Conservation (phyloP, 2,113 vertebrate species). For the Platichthys flesus region DNA sequence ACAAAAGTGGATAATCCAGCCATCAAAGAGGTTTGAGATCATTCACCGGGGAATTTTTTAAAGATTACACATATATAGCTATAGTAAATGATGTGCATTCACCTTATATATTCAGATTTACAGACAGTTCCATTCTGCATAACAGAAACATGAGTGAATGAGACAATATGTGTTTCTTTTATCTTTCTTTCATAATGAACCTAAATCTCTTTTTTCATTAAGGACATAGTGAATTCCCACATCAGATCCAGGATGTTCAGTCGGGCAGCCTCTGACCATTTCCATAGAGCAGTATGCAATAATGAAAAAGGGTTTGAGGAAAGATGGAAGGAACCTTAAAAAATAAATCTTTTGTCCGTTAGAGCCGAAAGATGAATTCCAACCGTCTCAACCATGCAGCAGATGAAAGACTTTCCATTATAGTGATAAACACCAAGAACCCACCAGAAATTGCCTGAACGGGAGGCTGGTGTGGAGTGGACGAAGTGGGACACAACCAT, state of each 20-base stretch:
- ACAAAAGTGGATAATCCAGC: slow-evolving; percentile 17
- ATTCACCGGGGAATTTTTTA: slow-evolving; percentile 12
- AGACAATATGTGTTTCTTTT: not conserved
- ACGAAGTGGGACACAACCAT: not conserved
- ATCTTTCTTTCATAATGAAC: not conserved
- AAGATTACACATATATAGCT: not conserved
- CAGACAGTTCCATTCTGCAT: not conserved
- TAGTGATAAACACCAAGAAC: slow-evolving; percentile 54
- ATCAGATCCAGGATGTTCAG: slow-evolving; percentile 17
- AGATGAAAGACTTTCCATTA: slow-evolving; percentile 64
- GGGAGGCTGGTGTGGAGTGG: not conserved
- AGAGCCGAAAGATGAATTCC: slow-evolving; percentile 41
- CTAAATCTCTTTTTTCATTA: slow-evolving; percentile 15
- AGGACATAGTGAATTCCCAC: slow-evolving; percentile 18
- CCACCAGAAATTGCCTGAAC: slow-evolving; percentile 38
- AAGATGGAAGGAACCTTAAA: slow-evolving; percentile 28
- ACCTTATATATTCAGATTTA: not conserved
- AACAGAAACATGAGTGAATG: not conserved
- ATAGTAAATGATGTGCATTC: not conserved
- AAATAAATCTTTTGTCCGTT: slow-evolving; percentile 28
- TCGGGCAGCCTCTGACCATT: slow-evolving; percentile 32
- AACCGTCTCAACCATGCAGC: slow-evolving; percentile 50
- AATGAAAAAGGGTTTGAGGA: slow-evolving; percentile 28
- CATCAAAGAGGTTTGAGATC: slow-evolving; percentile 25
- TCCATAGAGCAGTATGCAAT: not conserved